Conservation (phyloP, 1,140 invertebrate species). For the Berghia stephanieae region DNA sequence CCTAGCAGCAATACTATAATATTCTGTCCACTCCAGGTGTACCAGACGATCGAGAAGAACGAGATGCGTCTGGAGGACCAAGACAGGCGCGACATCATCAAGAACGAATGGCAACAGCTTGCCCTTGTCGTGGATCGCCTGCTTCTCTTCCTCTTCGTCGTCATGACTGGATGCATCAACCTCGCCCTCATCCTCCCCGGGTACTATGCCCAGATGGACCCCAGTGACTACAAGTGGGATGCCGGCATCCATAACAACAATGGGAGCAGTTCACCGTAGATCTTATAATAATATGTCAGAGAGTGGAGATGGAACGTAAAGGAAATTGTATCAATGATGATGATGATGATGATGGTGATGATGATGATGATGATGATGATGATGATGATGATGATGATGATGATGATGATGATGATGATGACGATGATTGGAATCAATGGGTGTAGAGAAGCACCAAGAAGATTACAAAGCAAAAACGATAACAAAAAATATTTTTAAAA, state of each 20-base stretch:
- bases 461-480: no score
- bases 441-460: no score
- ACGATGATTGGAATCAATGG: slow-evolving; percentile 72
- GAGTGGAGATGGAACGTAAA: no score
- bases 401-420: slow-evolving; percentile 81
- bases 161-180: slow-evolving; percentile 69
- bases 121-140: slow-evolving; percentile 77
- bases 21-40: no score
- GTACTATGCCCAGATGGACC: slow-evolving; percentile 33
- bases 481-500: no score
- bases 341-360: slow-evolving; percentile 20
- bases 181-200: slow-evolving; percentile 59
- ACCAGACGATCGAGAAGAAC: slow-evolving; percentile 78
- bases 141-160: slow-evolving; percentile 75
- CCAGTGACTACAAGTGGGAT: background rate
- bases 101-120: slow-evolving; percentile 82
- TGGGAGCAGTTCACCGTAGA: background rate
- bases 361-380: slow-evolving; percentile 54
- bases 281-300: no score
- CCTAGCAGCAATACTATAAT: no score
- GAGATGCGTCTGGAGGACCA: slow-evolving; percentile 76
- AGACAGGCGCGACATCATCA: slow-evolving; percentile 74
- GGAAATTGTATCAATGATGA: slow-evolving; percentile 10
- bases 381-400: slow-evolving; percentile 81
- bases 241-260: background rate